Base-by-base conservation (phyloP, 2,888 invertebrate species). In the Drosophila atroscutellata region DNA sequence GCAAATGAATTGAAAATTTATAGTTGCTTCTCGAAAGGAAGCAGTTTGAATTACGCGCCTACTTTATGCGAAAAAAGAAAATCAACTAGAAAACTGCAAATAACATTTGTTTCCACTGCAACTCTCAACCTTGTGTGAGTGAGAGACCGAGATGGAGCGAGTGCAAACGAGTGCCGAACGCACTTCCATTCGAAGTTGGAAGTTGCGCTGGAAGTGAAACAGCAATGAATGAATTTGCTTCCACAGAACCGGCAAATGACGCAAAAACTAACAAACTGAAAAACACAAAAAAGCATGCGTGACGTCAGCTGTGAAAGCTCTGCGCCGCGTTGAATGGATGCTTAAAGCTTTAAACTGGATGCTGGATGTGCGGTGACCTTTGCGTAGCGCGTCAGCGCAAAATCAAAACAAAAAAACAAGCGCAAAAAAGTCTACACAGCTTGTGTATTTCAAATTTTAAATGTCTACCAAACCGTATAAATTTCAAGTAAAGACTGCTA, bases 141-240 rank as follows among this genome's bases (percentile, higher is more conserved):
- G 57, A 30, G 58, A n/a, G 49, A 42, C 18, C 15, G 52, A 15
- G 47, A 26, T 3, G 7, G 28, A 45, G n/a, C 42, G 37, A 18
- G 6, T 9, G 37, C 18, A 47, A 32, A 47, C 4, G 45, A 26
- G 36, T 8, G 36, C 34, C 39, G 54, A 24, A 57, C 30, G 34
- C 28, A 13, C 15, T 52, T 68, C 73, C 77, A 62, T 54, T 49
- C 66, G 86, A 71, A 80, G 76, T 68, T 82, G 65, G 76, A 80
- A 69, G 37, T 52, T n/a, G 45, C 36, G 18, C 45, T 65, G 71
- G 75, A 76, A 62, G 30, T 47, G 59, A 37, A 49, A 63, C 49
- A n/a, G 57, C 67, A 58, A 82, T 82, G 81, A 82, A 82, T 82
- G 81, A 82, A 82, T 58, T 34, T 30, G 20, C 51, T 75, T 73